These are phyloP conservation scores for Coreius guichenoti DNA, from an alignment of 2,797 vertebrate genomes.

Conservation along the genomic window DNA sequence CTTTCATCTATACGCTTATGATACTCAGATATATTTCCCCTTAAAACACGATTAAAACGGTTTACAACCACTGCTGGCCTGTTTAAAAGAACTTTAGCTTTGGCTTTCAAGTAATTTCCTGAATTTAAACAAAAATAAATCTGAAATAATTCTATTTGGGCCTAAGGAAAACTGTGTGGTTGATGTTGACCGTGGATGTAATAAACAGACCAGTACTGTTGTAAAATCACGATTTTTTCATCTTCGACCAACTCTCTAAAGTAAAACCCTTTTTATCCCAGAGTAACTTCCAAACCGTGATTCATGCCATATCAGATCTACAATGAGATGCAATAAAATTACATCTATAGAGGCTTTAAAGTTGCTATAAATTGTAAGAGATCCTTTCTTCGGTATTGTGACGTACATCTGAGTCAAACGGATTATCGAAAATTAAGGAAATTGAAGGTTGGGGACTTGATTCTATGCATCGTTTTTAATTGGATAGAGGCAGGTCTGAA, in stretches of 20 bases:
- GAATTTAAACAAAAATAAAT: background rate
- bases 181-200: background rate
- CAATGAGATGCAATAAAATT: background rate
- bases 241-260: background rate
- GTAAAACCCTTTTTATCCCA: background rate
- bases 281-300: background rate
- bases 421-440: too few relatives aligned
- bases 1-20: background rate
- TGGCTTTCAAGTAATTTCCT: background rate
- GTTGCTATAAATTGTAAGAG: too few relatives aligned
- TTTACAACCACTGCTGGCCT: background rate
- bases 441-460: background rate
- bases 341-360: background rate
- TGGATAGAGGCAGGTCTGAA: background rate
- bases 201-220: background rate
- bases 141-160: too few relatives aligned
- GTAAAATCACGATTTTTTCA: background rate
- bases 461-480: background rate
- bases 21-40: background rate
- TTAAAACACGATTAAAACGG: background rate
- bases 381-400: too few relatives aligned
- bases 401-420: too few relatives aligned
- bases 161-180: background rate
- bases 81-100: background rate
- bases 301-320: too few relatives aligned